Evolutionary conservation across 2,888 invertebrate genomes (phyloP).

Genomic region (Leptopilina drosophilae): DNA sequence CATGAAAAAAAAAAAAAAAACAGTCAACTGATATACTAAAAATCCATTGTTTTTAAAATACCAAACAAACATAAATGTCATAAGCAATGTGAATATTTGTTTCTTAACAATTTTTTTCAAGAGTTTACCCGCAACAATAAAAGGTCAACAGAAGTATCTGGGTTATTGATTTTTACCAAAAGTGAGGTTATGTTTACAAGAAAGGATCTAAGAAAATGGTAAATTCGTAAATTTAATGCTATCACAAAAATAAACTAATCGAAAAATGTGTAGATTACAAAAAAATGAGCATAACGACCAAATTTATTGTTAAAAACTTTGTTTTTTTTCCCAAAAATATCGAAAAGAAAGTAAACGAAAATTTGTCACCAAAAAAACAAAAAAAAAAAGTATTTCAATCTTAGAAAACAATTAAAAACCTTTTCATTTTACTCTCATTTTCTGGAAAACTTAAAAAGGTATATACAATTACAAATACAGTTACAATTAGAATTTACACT

Average conservation of each 20-base stretch:
- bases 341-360: background rate
- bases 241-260: background rate
- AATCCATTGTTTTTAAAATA: too few species aligned
- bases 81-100: background rate
- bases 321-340: background rate
- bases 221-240: background rate
- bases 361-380: background rate
- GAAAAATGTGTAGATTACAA: background rate
- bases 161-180: conserved; percentile 70
- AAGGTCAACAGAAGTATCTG: conserved; percentile 54
- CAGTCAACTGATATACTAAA: too few species aligned
- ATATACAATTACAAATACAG: background rate
- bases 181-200: conserved; percentile 73
- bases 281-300: background rate
- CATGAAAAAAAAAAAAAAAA: too few species aligned
- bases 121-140: conserved; percentile 23
- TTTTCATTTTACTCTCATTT: background rate
- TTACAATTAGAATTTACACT: background rate
- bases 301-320: background rate
- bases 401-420: background rate
- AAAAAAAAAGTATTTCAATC: background rate
- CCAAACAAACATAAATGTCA: background rate
- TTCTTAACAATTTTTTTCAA: conserved; percentile 1
- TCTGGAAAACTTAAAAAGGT: background rate
- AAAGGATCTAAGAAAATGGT: conserved; percentile 27